These are phyloP conservation scores for Megaceryle alcyon DNA, from an alignment of 2,797 vertebrate species.

Conservation along the genomic window DNA sequence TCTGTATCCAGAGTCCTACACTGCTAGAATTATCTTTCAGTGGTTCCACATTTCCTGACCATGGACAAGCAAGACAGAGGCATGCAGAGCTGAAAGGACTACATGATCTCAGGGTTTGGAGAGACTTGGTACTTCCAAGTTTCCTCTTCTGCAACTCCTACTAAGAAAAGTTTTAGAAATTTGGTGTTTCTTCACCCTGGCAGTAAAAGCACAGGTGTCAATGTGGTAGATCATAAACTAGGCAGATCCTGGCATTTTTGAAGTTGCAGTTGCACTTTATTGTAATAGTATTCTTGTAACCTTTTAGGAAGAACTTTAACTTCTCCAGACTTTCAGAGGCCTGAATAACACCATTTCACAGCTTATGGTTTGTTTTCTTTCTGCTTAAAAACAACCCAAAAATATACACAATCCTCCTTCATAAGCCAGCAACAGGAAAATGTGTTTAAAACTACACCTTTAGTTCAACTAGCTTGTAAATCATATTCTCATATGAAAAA, in stretches of 20 bases:
- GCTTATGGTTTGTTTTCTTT: neutral
- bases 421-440: neutral
- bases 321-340: neutral
- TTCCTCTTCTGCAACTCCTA: neutral
- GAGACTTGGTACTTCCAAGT: neutral
- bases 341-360: neutral
- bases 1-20: neutral
- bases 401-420: neutral
- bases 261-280: neutral
- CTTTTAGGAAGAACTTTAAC: neutral
- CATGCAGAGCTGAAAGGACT: neutral
- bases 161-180: neutral
- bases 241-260: neutral
- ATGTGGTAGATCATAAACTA: neutral
- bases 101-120: neutral
- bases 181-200: neutral
- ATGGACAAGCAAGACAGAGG: neutral
- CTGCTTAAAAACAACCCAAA: neutral
- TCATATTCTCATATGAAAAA: neutral
- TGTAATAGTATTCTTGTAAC: neutral
- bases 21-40: neutral
- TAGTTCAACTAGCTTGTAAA: neutral
- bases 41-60: neutral
- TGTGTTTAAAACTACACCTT: neutral
- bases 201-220: neutral